phyloP scores from a whole-genome alignment of 2,113 vertebrate species.

The Limanda limanda region DNA sequence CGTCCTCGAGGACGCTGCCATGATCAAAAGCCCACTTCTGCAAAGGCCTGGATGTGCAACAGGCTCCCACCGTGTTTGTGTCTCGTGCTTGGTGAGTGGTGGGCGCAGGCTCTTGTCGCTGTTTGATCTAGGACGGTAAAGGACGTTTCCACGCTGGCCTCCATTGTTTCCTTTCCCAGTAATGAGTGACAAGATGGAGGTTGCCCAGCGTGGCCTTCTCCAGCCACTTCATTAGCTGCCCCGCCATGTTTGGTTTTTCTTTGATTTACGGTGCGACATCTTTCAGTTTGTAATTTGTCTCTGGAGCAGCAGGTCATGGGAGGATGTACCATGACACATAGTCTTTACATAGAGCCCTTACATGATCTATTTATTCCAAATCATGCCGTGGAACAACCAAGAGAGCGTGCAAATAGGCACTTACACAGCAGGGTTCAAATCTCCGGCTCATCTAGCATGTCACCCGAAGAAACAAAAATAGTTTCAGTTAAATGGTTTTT shows the following conservation, averaged over 20 bases:
- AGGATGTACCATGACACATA: slow-evolving; percentile 16
- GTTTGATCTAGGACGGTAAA: slow-evolving; percentile 59
- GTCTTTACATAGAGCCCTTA: slow-evolving; percentile 16
- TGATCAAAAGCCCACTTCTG: slow-evolving; percentile 59
- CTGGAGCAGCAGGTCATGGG: slow-evolving; percentile 28
- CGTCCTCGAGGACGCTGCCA: slow-evolving; percentile 13
- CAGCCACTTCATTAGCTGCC: slow-evolving; percentile 65
- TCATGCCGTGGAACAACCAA: slow-evolving; percentile 9
- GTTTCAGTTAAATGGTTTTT: neutral
- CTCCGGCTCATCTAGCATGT: neutral
- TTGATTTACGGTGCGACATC: slow-evolving; percentile 58
- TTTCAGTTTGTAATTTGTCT: slow-evolving; percentile 63
- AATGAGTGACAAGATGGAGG: slow-evolving; percentile 58
- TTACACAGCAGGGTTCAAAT: neutral
- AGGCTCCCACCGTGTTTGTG: slow-evolving; percentile 21
- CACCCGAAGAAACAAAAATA: neutral
- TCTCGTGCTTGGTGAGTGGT: slow-evolving; percentile 17
- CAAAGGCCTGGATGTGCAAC: slow-evolving; percentile 23
- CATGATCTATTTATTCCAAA: slow-evolving; percentile 38
- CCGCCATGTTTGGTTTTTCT: slow-evolving; percentile 62
- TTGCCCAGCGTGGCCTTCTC: slow-evolving; percentile 39
- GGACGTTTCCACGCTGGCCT: neutral
- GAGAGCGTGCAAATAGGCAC: slow-evolving; percentile 2
- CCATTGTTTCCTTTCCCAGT: slow-evolving; percentile 35
- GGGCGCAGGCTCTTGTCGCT: neutral